Conservation (phyloP, 1,140 invertebrate species). For the Anadara kagoshimensis region DNA sequence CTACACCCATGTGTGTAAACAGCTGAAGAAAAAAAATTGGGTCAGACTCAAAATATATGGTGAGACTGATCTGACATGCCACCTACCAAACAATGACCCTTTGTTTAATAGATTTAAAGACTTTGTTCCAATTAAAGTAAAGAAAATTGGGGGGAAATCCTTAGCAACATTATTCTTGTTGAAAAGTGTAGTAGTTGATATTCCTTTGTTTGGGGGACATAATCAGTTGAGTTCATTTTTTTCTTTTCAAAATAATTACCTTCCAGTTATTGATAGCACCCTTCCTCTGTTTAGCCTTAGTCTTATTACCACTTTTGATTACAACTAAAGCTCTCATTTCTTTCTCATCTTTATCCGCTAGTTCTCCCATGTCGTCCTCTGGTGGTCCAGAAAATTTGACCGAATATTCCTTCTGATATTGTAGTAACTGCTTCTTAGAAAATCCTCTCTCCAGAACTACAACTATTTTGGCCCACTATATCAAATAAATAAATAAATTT, state of each 20-base stretch:
- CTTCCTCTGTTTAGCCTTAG: constrained; percentile 95
- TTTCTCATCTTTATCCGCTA: constrained; percentile 76
- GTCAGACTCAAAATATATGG: too few relatives aligned
- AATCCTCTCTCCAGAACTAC: constrained; percentile 95
- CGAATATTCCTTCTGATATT: constrained; percentile 95
- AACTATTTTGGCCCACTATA: constrained; percentile 98
- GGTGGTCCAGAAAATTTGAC: constrained; percentile 83
- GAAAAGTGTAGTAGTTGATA: too few relatives aligned
- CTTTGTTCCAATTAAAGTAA: too few relatives aligned
- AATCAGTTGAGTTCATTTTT: too few relatives aligned
- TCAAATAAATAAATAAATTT: constrained; percentile 48
- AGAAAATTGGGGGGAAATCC: too few relatives aligned
- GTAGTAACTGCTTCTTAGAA: constrained; percentile 89
- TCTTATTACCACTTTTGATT: constrained; percentile 97
- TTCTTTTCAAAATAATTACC: constrained; percentile 72
- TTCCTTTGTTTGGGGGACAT: too few relatives aligned
- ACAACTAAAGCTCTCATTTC: constrained; percentile 91
- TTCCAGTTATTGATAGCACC: constrained; percentile 98
- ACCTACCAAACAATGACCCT: too few relatives aligned
- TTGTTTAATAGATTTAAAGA: too few relatives aligned
- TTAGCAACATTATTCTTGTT: too few relatives aligned
- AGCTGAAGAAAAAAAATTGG: too few relatives aligned
- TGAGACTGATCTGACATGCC: too few relatives aligned
- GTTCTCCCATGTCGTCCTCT: constrained; percentile 78
- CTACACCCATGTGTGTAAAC: too few relatives aligned